Conservation (phyloP, 2,113 vertebrate species). For the Gorilla gorilla region DNA sequence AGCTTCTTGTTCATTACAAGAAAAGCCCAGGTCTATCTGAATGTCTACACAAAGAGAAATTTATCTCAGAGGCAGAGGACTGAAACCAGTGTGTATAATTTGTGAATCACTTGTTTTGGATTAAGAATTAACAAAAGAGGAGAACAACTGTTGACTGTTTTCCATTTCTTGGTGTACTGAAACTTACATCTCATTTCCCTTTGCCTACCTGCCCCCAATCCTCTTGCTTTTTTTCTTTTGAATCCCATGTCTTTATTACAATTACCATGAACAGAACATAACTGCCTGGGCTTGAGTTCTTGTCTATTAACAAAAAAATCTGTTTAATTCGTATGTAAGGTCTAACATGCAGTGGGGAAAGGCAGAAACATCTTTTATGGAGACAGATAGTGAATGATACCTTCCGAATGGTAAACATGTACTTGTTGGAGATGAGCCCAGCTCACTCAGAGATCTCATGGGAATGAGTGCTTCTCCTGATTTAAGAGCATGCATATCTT, state of each 20-base stretch:
- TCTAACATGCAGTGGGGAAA: background rate
- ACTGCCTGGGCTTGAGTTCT: background rate
- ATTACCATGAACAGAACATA: background rate
- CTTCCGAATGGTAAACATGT: background rate
- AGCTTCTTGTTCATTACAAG: background rate
- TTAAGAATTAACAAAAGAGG: background rate
- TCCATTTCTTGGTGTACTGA: background rate
- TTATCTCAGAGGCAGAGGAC: conserved; percentile 9
- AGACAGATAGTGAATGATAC: background rate
- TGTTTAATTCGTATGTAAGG: background rate
- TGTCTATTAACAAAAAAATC: background rate
- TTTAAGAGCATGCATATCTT: background rate
- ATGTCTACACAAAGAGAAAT: background rate
- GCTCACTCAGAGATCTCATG: background rate
- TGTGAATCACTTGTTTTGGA: background rate
- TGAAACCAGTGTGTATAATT: background rate
- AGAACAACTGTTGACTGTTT: background rate
- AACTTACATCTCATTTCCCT: background rate
- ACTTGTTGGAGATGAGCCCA: background rate
- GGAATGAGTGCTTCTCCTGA: background rate
- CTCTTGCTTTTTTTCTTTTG: background rate
- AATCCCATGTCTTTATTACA: background rate
- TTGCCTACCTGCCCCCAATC: background rate
- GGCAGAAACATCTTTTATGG: background rate
- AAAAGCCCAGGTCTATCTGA: background rate